Base-by-base conservation (phyloP, 2,113 vertebrate genomes). In the Poecile atricapillus region DNA sequence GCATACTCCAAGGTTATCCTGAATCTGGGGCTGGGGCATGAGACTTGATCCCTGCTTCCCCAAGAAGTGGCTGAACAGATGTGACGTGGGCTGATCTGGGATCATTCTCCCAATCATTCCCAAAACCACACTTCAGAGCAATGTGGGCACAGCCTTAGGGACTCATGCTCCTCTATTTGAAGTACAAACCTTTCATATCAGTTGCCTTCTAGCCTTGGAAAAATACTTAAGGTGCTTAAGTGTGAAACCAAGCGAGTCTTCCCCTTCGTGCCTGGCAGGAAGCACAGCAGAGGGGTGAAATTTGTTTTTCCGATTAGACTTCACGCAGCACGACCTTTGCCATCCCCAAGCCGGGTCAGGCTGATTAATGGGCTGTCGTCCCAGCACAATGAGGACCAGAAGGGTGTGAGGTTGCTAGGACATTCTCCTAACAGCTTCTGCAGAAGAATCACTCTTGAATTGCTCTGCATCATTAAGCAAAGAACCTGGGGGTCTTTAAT, bases 221-320 rank as follows among this genome's bases (percentile, higher is more conserved):
- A 96, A 96, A 89, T 86, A 95, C 83, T 95, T 95, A 78, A 89
- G 49, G 53, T 90, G 64, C 95, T 94, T 95, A 90, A 92, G 92
- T 92, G 94, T 96, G 96, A 94, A 96, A 92, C 62, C 76, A 87
- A 96, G 95, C 15, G 2, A 92, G 80, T 78, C 62, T 94, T 84
- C 88, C 88, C 44, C 83, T 95, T 53, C 5, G 0, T 81, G 49
- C 65, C 64, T 83, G 88, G 86, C 94, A 94, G 93, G 95, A 96
- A 95, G 69, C 2, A 0, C 79, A 71, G 62, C 92, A 89, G 92
- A 95, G 79, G 73, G 68, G 60, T 59, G 76, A 64, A 86, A 96
- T 90, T 96, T 96, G 95, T 93, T 97, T 97, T 96, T 96, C 92
- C 58, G n/a, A 95, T 97, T 68, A 96, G 90, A 68, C 88, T 94